These are phyloP conservation scores for Crotalus tigris DNA, from an alignment of 2,113 vertebrate species.

Conservation along the genomic window DNA sequence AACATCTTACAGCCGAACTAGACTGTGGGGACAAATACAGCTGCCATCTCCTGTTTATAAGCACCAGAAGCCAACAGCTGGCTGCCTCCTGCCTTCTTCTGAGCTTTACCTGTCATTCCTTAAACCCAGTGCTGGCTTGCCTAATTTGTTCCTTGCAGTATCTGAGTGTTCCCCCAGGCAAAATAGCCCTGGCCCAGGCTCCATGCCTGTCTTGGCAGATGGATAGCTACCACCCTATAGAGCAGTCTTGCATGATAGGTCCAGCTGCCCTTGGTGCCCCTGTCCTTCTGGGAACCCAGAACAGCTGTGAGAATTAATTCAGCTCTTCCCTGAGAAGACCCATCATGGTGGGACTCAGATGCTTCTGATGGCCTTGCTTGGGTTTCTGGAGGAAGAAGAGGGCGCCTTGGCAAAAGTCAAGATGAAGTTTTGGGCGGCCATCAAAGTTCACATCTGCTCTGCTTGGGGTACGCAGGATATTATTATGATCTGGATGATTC, in stretches of 20 bases:
- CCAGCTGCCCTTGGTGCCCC: not conserved
- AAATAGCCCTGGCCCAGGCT: not conserved
- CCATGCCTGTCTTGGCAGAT: not conserved
- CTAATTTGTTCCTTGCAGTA: not conserved
- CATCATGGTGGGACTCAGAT: not conserved
- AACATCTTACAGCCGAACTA: not conserved
- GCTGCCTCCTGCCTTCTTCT: no score
- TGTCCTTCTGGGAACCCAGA: not conserved
- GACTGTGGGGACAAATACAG: not conserved
- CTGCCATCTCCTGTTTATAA: not conserved
- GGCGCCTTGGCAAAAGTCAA: no score
- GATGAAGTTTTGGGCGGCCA: not conserved
- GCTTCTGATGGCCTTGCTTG: not conserved
- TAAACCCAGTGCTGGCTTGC: not conserved
- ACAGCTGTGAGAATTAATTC: not conserved
- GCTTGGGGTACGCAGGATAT: slow-evolving; percentile 75
- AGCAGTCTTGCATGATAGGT: not conserved
- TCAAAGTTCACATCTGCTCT: not conserved
- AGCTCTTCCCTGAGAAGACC: not conserved
- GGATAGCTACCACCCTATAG: not conserved
- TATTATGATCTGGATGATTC: slow-evolving; percentile 98
- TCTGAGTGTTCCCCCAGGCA: not conserved
- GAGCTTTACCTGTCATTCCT: not conserved
- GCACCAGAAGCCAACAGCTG: no score
- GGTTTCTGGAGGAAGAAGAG: no score